Base-by-base conservation (phyloP, 2,888 invertebrate species). In the Trichacis sp. region DNA sequence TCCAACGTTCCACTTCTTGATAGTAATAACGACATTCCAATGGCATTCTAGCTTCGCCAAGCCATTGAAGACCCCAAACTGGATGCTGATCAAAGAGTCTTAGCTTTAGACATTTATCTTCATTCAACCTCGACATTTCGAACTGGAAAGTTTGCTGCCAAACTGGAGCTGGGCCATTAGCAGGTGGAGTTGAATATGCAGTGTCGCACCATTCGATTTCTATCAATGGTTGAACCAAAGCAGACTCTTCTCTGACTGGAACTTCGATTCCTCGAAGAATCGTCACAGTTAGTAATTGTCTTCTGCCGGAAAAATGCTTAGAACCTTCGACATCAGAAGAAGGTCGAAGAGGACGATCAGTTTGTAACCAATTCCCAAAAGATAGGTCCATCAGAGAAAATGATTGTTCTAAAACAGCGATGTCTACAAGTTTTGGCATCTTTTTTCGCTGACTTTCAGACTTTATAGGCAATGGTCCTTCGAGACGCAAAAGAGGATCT, bases 61-160 rank as follows among this genome's bases (percentile, higher is more conserved):
- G 70, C 83, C 84, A 84, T 18, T 84, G 83, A 1, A 76, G 68
- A 12, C 84, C 84, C 83, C 84, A 84, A 1, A 80, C 74, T 2
- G 84, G 84, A 65, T 84, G 84, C 40, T 82, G 80, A 62, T 84
- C 84, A 18, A 77, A 84, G 0, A 84, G 70, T 2, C 83, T 74
- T 14, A 84, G 58, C 50, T 78, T 82, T 0, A 84, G 71, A 45
- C 68, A 70, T 6, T 76, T 70, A 45, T 81, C 77, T 1, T 70
- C 73, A 42, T 71, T 76, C 2, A 70, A 65, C 29, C 69, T 73
- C 2, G 83, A 78, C 1, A 79, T 58, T 14, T 80, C 79, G 50
- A 84, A 83, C 2, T 78, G 73, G 36, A 84, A 60, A 1, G 79
- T 83, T 45, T 83, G 79, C 15, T 84, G 83, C 84, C 84, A 84